A percentile compares a stretch with the other conserved stretches of the same genome.
Evolutionary conservation across 2,888 invertebrate species (phyloP).

Genomic region (Gastracanthus pulcherrimus): DNA sequence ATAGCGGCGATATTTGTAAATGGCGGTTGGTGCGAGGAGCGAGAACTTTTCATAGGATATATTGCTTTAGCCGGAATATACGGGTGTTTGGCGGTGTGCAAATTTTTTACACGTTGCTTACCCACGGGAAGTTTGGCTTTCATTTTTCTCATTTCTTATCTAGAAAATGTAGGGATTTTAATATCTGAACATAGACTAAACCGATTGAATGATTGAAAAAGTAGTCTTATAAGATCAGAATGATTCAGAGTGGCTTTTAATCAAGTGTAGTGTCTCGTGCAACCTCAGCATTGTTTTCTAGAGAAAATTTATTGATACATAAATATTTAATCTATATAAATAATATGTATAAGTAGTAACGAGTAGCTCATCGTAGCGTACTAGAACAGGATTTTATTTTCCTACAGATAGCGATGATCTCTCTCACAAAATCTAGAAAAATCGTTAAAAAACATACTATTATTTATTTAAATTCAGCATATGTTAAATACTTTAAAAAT

Average conservation of each 20-base stretch:
- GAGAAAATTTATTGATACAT: too few species aligned
- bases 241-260: too few species aligned
- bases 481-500: not conserved
- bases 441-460: conserved; percentile 54
- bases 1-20: conserved; percentile 43
- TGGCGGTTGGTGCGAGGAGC: not conserved
- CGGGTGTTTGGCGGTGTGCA: too few species aligned
- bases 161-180: too few species aligned
- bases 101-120: not conserved
- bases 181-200: not conserved
- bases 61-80: too few species aligned
- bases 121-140: not conserved
- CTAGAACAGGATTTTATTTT: conserved; percentile 96
- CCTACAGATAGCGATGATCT: conserved; percentile 94
- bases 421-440: conserved; percentile 94
- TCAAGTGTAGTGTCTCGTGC: too few species aligned
- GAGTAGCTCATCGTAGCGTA: conserved; percentile 94
- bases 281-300: too few species aligned
- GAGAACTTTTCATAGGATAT: not conserved
- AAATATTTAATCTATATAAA: not conserved
- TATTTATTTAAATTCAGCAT: too few species aligned
- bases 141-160: not conserved
- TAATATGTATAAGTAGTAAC: conserved; percentile 76
- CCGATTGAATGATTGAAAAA: too few species aligned
- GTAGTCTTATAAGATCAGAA: too few species aligned